Evolutionary conservation across 2,113 vertebrate genomes (phyloP).

Genomic region (Platanista minor): DNA sequence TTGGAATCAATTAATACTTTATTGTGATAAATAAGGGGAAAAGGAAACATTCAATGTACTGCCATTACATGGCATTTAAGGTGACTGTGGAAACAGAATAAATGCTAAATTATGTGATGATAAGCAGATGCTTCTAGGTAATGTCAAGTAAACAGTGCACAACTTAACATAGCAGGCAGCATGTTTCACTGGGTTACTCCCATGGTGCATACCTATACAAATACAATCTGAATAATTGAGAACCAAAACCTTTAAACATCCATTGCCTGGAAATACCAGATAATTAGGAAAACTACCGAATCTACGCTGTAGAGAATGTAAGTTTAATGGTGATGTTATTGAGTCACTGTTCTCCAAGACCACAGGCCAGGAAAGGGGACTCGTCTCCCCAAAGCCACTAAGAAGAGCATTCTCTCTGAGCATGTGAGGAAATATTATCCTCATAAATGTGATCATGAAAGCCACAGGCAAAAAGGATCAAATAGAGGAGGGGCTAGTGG

Average conservation of each 20-base stretch:
- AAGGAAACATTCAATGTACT: neutral
- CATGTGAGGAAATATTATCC: neutral
- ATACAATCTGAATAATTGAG: neutral
- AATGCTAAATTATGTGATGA: constrained; percentile 25
- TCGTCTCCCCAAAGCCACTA: neutral
- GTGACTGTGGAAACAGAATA: neutral
- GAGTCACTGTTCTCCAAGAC: neutral
- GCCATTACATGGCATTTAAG: neutral
- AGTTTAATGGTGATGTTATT: neutral
- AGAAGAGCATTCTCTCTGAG: neutral
- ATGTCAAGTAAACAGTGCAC: neutral
- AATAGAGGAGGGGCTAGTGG: neutral
- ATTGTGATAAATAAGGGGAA: neutral
- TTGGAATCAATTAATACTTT: neutral
- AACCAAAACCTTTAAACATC: neutral
- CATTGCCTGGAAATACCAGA: neutral
- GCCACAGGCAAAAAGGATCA: neutral
- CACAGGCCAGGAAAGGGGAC: neutral
- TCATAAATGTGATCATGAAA: neutral
- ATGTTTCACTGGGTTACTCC: neutral
- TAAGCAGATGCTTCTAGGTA: constrained; percentile 34
- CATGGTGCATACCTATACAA: neutral
- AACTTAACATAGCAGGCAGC: neutral
- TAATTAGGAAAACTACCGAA: neutral
- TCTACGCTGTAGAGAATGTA: neutral